Evolutionary conservation across 2,113 vertebrate species (phyloP), one percentile per base, ranked within the genome.

Genomic region (Stictonetta naevosa): DNA sequence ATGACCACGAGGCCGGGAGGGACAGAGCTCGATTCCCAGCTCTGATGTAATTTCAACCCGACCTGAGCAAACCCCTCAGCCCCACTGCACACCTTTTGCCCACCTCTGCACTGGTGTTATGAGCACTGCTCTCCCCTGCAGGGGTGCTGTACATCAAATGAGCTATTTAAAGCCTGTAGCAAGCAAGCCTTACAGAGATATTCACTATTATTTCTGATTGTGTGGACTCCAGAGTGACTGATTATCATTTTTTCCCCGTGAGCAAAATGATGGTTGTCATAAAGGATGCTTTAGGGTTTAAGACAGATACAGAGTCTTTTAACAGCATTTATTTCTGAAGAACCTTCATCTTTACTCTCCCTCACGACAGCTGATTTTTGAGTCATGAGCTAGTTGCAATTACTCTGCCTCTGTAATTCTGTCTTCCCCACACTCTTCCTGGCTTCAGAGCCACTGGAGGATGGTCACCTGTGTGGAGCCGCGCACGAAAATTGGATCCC

Each of bases 361-460:
- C 74, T 86, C 86, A 4, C 52, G 60, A 89, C 93, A 96, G 95
- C 93, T 96, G 90, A 10, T 67, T 93, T 96, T 95, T 96, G 92
- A 97, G 90, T 94, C 95, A 96, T 86, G 83, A 92, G 86, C 83
- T 91, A 76, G 73, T 79, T 95, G 90, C 92, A 96, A 94, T 96
- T 96, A 96, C 92, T 94, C 93, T 93, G 90, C 86, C 69, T 93
- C 92, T 90, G 80, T 97, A 93, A 95, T 96, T 97, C 90, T 68
- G 33, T 96, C 90, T 95, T 97, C 92, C 90, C 58, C 48, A 42
- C 60, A 52, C 86, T 97, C 95, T 96, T 97, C 95, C 92, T 95
- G 90, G 86, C 63, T 96, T 93, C 77, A 58, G 92, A 90, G 88
- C 42, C 4, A 0, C 83, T 88, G 88, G 93, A 96, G 88, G 92